Percentiles rank a stretch among this genome's conserved stretches.
These are phyloP conservation scores for Ephestia elutella DNA, from an alignment of 1,140 invertebrate genomes.

Conservation along the genomic window DNA sequence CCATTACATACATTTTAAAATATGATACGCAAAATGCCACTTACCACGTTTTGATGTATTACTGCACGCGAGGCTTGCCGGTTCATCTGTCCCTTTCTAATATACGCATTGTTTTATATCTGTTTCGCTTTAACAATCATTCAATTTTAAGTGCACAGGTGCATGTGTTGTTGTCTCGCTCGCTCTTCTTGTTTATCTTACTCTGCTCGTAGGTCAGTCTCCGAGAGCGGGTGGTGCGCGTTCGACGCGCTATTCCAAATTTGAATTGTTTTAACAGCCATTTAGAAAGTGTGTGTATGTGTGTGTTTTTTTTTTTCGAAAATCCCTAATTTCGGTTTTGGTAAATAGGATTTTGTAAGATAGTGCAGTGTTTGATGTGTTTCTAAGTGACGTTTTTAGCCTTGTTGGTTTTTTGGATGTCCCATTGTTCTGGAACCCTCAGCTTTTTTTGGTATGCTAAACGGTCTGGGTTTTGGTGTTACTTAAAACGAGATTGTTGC, in stretches of 20 bases:
- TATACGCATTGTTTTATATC: conserved; percentile 58
- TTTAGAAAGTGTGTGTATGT: conserved; percentile 34
- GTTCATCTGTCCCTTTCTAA: conserved; percentile 37
- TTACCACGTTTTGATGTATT: conserved; percentile 11
- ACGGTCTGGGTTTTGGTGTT: neutral
- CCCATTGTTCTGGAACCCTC: conserved; percentile 31
- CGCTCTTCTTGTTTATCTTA: conserved; percentile 43
- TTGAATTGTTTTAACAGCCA: conserved; percentile 17
- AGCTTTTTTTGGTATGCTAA: conserved; percentile 7
- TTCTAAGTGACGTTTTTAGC: conserved; percentile 32
- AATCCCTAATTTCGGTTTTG: neutral
- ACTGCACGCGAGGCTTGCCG: neutral
- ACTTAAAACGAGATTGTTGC: neutral
- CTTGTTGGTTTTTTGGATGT: conserved; percentile 31
- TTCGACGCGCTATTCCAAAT: conserved; percentile 25
- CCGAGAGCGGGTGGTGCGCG: conserved; percentile 16
- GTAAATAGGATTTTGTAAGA: neutral
- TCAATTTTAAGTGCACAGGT: conserved; percentile 66
- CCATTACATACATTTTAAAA: conserved; percentile 16
- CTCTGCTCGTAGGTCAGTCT: conserved; percentile 39
- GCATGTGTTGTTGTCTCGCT: conserved; percentile 47
- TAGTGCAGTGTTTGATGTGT: conserved; percentile 26
- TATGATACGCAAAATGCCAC: neutral
- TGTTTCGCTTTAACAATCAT: conserved; percentile 45
- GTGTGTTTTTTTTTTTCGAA: conserved; percentile 22